phyloP scores from a whole-genome alignment of 2,888 invertebrate genomes.

The Drosophila neotestacea region DNA sequence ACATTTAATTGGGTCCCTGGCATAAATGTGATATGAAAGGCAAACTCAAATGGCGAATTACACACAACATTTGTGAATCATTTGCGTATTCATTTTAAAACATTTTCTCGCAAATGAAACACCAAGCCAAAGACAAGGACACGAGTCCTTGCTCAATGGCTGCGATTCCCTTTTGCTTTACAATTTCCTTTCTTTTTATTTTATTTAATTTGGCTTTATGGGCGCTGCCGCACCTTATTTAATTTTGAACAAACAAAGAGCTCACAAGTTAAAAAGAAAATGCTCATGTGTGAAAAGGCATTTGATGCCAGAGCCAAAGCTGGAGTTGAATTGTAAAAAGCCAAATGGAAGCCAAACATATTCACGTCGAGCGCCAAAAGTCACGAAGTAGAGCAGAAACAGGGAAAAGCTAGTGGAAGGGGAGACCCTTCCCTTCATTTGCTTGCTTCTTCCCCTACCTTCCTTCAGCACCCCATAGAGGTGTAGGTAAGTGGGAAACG shows the following conservation, averaged over 20 bases:
- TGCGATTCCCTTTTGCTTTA: conserved; percentile 20
- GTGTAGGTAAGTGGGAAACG: conserved; percentile 42
- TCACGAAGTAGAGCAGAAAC: conserved; percentile 59
- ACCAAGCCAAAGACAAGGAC: conserved; percentile 47
- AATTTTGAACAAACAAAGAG: conserved; percentile 61
- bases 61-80: conserved; percentile 67
- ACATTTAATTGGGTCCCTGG: conserved; percentile 71
- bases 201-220: conserved; percentile 79
- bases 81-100: conserved; percentile 53
- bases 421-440: not conserved
- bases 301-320: conserved; percentile 35
- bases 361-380: conserved; percentile 68
- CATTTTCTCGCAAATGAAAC: conserved; percentile 70
- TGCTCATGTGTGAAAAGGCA: conserved; percentile 70
- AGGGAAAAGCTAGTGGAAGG: conserved; percentile 10
- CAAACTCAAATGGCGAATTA: conserved; percentile 62
- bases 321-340: conserved; percentile 47
- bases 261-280: conserved; percentile 50
- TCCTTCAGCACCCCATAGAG: conserved; percentile 2
- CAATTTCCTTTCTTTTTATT: conserved; percentile 37
- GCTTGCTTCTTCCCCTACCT: too few species aligned
- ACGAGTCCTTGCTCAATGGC: conserved; percentile 25
- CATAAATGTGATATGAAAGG: conserved; percentile 40
- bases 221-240: conserved; percentile 71
- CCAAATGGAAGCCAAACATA: conserved; percentile 64